phyloP scores from a whole-genome alignment of 1,140 invertebrate species.

The Halesus radiatus region DNA sequence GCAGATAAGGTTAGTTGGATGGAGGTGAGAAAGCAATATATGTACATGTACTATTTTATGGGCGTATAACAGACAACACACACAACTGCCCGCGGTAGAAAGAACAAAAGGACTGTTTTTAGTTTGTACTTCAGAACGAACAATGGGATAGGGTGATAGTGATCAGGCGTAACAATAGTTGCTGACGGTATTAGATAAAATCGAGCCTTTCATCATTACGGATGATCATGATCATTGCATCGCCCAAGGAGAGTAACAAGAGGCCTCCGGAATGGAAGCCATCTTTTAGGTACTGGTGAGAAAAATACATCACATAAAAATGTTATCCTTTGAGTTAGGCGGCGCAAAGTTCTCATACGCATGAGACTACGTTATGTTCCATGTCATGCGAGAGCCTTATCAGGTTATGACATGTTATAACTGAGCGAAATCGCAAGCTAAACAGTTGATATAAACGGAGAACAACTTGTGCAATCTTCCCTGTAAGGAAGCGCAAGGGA shows the following conservation, averaged over 20 bases:
- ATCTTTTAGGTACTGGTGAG: background rate
- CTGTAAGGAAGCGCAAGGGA: background rate
- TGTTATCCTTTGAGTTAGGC: background rate
- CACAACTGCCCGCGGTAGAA: background rate
- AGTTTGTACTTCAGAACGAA: background rate
- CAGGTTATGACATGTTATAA: constrained; percentile 7
- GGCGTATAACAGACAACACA: too few species aligned
- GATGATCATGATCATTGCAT: background rate
- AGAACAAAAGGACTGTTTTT: constrained; percentile 26
- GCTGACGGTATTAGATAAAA: constrained; percentile 32
- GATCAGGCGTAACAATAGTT: constrained; percentile 12
- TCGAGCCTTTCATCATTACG: constrained; percentile 27
- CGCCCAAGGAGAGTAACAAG: constrained; percentile 8
- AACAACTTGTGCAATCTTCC: background rate
- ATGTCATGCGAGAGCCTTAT: background rate
- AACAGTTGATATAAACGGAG: background rate
- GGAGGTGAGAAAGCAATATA: too few species aligned
- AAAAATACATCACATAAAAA: background rate
- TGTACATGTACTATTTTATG: too few species aligned
- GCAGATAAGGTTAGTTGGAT: too few species aligned
- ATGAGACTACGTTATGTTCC: background rate
- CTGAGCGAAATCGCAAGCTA: constrained; percentile 1
- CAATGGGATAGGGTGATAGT: constrained; percentile 25
- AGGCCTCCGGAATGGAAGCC: background rate
- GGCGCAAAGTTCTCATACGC: background rate